Evolutionary conservation across 2,797 vertebrate genomes (phyloP).

Genomic region (Semaprochilodus insignis): DNA sequence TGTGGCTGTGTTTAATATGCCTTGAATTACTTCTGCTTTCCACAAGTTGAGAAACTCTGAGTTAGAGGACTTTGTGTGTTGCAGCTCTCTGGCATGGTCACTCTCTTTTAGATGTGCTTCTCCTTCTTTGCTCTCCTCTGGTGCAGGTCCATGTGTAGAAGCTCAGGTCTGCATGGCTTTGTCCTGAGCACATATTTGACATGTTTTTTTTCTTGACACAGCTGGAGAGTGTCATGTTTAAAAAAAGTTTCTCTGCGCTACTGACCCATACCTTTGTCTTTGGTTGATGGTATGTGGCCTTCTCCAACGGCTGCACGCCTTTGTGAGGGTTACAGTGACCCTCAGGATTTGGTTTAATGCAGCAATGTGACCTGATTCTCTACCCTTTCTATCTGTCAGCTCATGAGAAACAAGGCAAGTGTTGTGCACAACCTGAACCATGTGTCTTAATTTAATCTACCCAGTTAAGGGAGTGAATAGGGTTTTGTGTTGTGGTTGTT

Average conservation of each 20-base stretch:
- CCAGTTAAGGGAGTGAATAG: conserved; percentile 31
- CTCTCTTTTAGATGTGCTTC: not conserved
- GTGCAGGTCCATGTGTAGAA: not conserved
- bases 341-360: conserved; percentile 47
- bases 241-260: not conserved
- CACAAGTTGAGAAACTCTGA: too few relatives aligned
- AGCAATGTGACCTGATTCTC: conserved; percentile 31
- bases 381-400: conserved; percentile 33
- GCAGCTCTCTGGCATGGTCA: not conserved
- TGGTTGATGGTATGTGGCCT: not conserved
- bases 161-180: not conserved
- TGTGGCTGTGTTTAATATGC: too few relatives aligned
- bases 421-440: conserved; percentile 56
- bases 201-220: not conserved
- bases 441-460: conserved; percentile 63
- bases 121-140: not conserved
- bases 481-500: conserved; percentile 34
- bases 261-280: not conserved
- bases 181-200: conserved; percentile 17
- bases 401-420: conserved; percentile 52
- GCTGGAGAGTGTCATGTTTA: not conserved
- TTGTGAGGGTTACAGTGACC: conserved; percentile 43
- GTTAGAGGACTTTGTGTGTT: too few relatives aligned
- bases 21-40: too few relatives aligned
- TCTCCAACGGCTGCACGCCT: conserved; percentile 9